Conservation (phyloP, 2,797 vertebrate species). For the Sebastes nivosus region DNA sequence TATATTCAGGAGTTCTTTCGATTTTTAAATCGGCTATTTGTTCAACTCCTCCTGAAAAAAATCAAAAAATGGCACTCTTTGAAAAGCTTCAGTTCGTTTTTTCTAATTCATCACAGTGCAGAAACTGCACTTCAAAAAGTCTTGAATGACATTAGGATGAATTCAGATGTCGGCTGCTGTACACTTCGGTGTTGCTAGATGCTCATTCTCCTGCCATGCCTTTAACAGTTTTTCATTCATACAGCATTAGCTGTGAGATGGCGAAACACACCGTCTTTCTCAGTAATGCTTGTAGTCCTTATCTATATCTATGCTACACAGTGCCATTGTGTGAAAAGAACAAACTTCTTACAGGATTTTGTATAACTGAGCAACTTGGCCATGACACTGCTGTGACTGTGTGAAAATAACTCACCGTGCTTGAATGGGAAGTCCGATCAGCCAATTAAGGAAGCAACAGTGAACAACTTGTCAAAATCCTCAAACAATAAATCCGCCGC, state of each 20-base stretch:
- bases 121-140: neutral
- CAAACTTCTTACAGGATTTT: neutral
- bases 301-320: neutral
- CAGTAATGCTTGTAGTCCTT: neutral
- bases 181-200: too few species aligned
- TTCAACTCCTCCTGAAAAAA: neutral
- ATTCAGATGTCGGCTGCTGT: too few species aligned
- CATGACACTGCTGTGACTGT: neutral
- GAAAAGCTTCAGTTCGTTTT: neutral
- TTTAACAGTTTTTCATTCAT: neutral
- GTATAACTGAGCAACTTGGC: conserved; percentile 16
- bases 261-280: neutral
- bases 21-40: neutral
- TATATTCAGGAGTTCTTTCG: neutral
- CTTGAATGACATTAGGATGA: neutral
- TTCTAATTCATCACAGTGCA: neutral
- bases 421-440: conserved; percentile 21
- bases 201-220: too few species aligned
- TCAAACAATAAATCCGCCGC: conserved; percentile 17
- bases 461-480: conserved; percentile 43
- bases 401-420: conserved; percentile 8
- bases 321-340: neutral
- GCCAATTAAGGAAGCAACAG: conserved; percentile 44
- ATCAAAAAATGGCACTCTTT: neutral
- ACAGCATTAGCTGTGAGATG: neutral